These are phyloP conservation scores for Symphodus melops DNA, from an alignment of 2,113 vertebrate genomes.

Conservation along the genomic window DNA sequence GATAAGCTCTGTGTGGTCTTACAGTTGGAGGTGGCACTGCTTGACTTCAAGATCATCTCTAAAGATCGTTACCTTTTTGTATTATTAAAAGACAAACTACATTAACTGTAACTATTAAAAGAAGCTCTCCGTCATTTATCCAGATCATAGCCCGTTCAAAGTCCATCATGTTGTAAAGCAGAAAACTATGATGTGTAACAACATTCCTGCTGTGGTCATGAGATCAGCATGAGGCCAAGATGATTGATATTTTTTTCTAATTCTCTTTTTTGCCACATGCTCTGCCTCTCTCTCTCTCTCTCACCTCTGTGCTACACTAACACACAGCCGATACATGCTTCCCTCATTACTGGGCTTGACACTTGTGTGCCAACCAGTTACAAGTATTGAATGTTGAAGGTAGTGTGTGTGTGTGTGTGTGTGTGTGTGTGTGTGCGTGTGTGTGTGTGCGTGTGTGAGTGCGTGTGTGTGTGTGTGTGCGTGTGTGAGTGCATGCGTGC, in stretches of 20 bases:
- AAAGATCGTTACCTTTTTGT: neutral
- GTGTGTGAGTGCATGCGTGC: too few relatives aligned
- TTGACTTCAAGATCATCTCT: neutral
- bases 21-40: neutral
- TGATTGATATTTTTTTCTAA: neutral
- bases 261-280: slow-evolving; percentile 37
- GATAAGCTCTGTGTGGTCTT: slow-evolving; percentile 66
- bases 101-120: neutral
- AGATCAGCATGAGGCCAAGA: slow-evolving; percentile 41
- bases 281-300: slow-evolving; percentile 35
- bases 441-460: too few relatives aligned
- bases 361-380: neutral
- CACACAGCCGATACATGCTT: slow-evolving; percentile 11
- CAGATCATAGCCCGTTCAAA: neutral
- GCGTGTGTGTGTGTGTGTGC: too few relatives aligned
- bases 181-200: neutral
- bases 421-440: too few relatives aligned
- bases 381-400: slow-evolving; percentile 25
- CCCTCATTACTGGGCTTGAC: slow-evolving; percentile 16
- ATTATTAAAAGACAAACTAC: neutral
- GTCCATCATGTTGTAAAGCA: neutral
- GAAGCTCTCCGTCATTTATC: neutral
- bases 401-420: too few relatives aligned
- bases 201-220: slow-evolving; percentile 60
- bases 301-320: slow-evolving; percentile 47